Evolutionary conservation across 2,888 invertebrate species (phyloP).

Genomic region (Cremastinae sp.): DNA sequence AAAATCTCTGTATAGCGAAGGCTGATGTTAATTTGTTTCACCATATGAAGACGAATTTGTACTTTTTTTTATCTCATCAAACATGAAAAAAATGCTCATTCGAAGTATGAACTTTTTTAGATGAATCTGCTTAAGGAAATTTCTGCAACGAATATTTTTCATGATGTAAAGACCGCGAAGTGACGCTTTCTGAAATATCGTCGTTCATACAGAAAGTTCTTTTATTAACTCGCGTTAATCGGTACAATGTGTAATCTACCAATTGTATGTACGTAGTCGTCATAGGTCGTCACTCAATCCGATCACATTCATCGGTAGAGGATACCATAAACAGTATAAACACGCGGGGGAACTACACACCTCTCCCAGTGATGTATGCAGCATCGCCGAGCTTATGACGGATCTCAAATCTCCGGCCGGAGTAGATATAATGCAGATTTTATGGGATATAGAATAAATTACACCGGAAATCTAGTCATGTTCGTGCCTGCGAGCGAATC

Average conservation of each 20-base stretch:
- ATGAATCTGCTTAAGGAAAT: no score
- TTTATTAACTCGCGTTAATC: slow-evolving; percentile 55
- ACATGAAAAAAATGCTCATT: no score
- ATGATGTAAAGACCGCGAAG: no score
- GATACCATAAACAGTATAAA: slow-evolving; percentile 2
- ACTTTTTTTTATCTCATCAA: no score
- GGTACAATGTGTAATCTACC: slow-evolving; percentile 50
- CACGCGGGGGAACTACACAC: background rate
- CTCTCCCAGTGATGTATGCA: background rate
- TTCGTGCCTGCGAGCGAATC: slow-evolving; percentile 13
- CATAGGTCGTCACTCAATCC: slow-evolving; percentile 12
- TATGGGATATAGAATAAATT: slow-evolving; percentile 57
- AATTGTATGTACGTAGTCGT: no score
- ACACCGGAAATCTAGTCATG: slow-evolving; percentile 38
- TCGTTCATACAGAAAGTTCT: slow-evolving; percentile 52
- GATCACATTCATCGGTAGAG: slow-evolving; percentile 21
- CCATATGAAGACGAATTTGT: no score
- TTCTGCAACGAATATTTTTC: no score
- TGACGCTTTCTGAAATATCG: slow-evolving; percentile 49
- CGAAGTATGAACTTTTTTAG: no score
- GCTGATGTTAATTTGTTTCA: no score
- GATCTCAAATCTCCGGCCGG: slow-evolving; percentile 23
- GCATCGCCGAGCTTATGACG: slow-evolving; percentile 14
- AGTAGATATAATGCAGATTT: slow-evolving; percentile 59
- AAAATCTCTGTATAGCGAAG: no score